Percentiles rank a stretch among this genome's conserved stretches.
Evolutionary conservation across 2,113 vertebrate species (phyloP).

Genomic region (Gobius niger): DNA sequence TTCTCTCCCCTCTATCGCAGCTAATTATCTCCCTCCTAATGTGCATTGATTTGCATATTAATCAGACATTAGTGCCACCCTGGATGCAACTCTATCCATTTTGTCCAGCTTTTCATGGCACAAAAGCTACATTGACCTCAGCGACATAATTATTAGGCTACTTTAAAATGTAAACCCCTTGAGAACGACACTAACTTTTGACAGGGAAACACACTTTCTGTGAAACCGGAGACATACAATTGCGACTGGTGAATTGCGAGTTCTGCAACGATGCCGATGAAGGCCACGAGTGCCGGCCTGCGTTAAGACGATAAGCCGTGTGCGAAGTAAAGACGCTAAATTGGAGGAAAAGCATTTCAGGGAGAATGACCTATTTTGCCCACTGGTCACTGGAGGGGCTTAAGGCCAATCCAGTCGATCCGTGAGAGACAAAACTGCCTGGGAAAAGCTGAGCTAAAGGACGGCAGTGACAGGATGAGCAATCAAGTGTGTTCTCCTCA

Average conservation of each 20-base stretch:
- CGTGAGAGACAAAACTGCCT: constrained; percentile 23
- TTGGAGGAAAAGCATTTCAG: constrained; percentile 17
- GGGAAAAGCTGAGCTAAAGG: constrained; percentile 16
- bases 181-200: no score
- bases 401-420: constrained; percentile 7
- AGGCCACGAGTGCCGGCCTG: constrained; percentile 29
- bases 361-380: constrained; percentile 41
- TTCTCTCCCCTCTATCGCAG: neutral
- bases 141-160: neutral
- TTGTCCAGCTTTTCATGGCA: no score
- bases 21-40: neutral
- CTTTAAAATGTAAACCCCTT: no score
- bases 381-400: constrained; percentile 18
- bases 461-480: constrained; percentile 27
- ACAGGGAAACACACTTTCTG: no score
- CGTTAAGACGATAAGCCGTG: constrained; percentile 35
- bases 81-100: neutral
- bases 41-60: neutral
- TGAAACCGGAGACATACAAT: no score
- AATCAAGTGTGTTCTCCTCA: constrained; percentile 27
- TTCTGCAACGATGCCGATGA: constrained; percentile 18
- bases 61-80: neutral
- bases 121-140: no score
- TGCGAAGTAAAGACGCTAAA: constrained; percentile 19
- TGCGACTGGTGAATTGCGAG: constrained; percentile 25